Percentiles rank a stretch among this genome's conserved stretches.
Conservation (phyloP, 1,140 invertebrate species). For the Dreissena polymorpha region DNA sequence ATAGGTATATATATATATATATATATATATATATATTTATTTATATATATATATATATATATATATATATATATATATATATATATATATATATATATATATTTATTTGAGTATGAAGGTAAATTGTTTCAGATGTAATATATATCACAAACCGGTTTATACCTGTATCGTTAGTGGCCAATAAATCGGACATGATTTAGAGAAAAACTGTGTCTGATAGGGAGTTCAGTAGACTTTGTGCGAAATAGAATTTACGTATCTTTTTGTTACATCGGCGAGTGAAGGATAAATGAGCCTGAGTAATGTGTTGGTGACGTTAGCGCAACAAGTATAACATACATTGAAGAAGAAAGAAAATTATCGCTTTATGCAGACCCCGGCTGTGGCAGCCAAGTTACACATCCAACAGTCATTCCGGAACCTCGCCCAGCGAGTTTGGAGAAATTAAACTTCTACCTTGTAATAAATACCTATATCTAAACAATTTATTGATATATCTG, state of each 20-base stretch:
- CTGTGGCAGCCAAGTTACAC: constrained; percentile 69
- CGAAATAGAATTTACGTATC: constrained; percentile 66
- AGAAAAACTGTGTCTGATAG: constrained; percentile 58
- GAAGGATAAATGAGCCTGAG: constrained; percentile 66
- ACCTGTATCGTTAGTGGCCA: constrained; percentile 98
- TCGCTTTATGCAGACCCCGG: constrained; percentile 70
- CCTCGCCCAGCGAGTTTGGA: no score
- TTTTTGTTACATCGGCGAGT: constrained; percentile 72
- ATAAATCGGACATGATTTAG: constrained; percentile 91
- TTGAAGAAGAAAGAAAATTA: constrained; percentile 72
- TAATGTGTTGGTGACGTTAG: constrained; percentile 64
- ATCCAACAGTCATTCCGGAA: constrained; percentile 71
- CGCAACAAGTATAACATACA: constrained; percentile 59
- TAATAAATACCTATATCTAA: no score
- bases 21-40: no score
- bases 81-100: no score
- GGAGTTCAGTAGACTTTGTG: constrained; percentile 61
- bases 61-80: no score
- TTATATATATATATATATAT: no score
- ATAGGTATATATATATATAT: no score
- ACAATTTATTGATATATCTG: no score
- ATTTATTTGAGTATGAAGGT: no score
- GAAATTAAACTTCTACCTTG: constrained; percentile 70
- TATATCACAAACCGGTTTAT: constrained; percentile 95
- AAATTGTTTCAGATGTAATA: no score